Conservation (phyloP, 2,113 vertebrate species). For the Urocynchramus pylzowi region DNA sequence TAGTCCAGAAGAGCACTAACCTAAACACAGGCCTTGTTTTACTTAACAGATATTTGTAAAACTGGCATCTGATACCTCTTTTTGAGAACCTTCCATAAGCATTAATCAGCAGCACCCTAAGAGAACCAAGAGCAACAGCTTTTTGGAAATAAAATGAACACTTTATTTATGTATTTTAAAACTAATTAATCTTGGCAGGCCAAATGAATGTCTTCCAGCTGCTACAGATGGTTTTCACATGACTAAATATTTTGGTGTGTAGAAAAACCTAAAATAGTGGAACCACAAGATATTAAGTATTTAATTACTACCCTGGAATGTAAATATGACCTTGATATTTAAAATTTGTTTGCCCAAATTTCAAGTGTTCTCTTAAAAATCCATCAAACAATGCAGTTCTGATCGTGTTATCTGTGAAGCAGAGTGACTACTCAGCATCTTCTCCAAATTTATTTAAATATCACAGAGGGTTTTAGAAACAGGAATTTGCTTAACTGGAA, state of each 20-base stretch:
- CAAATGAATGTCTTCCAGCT: slow-evolving; percentile 55
- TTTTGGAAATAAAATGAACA: not conserved
- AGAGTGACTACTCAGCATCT: not conserved
- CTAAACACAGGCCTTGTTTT: not conserved
- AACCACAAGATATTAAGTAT: not conserved
- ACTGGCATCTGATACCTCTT: not conserved
- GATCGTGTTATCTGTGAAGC: not conserved
- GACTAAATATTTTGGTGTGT: not conserved
- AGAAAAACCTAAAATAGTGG: slow-evolving; percentile 1
- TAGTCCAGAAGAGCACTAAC: not conserved
- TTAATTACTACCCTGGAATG: slow-evolving; percentile 11
- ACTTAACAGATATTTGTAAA: not conserved
- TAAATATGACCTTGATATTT: slow-evolving; percentile 6
- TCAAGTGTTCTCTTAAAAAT: not conserved
- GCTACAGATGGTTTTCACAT: slow-evolving; percentile 50
- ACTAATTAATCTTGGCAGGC: slow-evolving; percentile 41
- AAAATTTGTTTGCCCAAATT: not conserved
- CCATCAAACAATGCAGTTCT: not conserved
- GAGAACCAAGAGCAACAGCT: not conserved
- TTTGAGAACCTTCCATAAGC: not conserved
- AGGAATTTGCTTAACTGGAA: not conserved
- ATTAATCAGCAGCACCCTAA: not conserved
- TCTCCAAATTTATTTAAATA: not conserved
- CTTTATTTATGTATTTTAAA: slow-evolving; percentile 19
- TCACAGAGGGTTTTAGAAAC: not conserved